Evolutionary conservation across 2,888 invertebrate species (phyloP).

Genomic region (Lithophane leautieri): DNA sequence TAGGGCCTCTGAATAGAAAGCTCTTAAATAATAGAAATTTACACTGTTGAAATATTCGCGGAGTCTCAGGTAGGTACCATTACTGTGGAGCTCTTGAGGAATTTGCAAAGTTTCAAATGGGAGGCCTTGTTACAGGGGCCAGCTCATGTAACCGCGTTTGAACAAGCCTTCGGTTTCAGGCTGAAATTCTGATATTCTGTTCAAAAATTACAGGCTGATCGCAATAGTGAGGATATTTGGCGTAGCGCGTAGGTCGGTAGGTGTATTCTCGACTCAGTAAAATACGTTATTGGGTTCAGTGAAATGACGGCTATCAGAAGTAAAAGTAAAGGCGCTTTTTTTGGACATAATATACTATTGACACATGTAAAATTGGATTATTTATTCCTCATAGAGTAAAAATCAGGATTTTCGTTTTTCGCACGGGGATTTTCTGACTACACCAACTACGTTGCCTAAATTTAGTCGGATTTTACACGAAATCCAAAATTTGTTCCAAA

Average conservation of each 20-base stretch:
- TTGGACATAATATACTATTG: not conserved
- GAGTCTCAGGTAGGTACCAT: not conserved
- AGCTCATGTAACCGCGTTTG: not conserved
- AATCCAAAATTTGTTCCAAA: no score
- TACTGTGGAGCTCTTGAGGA: not conserved
- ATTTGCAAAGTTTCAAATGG: not conserved
- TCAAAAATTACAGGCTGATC: not conserved
- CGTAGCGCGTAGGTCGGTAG: not conserved
- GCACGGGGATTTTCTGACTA: not conserved
- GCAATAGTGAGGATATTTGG: not conserved
- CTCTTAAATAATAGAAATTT: not conserved
- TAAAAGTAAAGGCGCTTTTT: conserved; percentile 2
- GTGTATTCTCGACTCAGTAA: conserved; percentile 1
- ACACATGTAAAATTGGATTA: conserved; percentile 8
- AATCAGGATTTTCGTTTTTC: no score
- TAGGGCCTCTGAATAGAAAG: not conserved
- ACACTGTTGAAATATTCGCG: not conserved
- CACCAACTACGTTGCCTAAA: not conserved
- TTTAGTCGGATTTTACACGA: not conserved
- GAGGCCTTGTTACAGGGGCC: not conserved
- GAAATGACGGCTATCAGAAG: conserved; percentile 7
- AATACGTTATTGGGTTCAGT: conserved; percentile 4
- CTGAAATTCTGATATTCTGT: conserved; percentile 16
- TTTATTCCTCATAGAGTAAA: not conserved
- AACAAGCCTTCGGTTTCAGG: conserved; percentile 5